These are phyloP conservation scores for Diabrotica undecimpunctata DNA, from an alignment of 1,140 invertebrate genomes.

Conservation along the genomic window DNA sequence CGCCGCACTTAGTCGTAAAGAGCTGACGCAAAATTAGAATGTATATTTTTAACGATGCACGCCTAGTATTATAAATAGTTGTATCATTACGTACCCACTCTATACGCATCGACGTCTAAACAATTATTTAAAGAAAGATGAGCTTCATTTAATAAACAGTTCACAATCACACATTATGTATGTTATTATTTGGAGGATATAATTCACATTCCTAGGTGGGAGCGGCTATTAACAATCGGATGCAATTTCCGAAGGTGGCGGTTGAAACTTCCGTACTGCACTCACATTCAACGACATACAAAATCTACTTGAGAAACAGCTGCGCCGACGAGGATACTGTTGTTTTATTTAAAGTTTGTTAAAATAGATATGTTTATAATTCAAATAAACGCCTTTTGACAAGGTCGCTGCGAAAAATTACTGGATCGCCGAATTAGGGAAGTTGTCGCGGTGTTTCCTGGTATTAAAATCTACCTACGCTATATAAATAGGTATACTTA, in stretches of 20 bases:
- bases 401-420: too few species aligned
- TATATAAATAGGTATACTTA: too few species aligned
- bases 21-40: constrained; percentile 36
- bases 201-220: not conserved
- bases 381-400: too few species aligned
- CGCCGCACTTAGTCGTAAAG: not conserved
- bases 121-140: constrained; percentile 29
- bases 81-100: constrained; percentile 11
- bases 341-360: too few species aligned
- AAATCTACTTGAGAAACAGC: too few species aligned
- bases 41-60: constrained; percentile 37
- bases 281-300: too few species aligned
- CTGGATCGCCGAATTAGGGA: too few species aligned
- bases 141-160: constrained; percentile 8
- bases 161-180: not conserved
- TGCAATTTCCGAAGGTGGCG: not conserved
- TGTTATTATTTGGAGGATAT: not conserved
- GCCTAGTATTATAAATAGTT: constrained; percentile 35
- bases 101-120: constrained; percentile 15
- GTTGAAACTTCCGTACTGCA: not conserved
- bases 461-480: too few species aligned
- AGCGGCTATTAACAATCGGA: not conserved
- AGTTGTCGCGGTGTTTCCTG: too few species aligned
- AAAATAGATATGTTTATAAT: too few species aligned
- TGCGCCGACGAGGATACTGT: too few species aligned